These are phyloP conservation scores for Caenorhabditis brenneri DNA, from an alignment of 1,140 invertebrate genomes.

Conservation along the genomic window DNA sequence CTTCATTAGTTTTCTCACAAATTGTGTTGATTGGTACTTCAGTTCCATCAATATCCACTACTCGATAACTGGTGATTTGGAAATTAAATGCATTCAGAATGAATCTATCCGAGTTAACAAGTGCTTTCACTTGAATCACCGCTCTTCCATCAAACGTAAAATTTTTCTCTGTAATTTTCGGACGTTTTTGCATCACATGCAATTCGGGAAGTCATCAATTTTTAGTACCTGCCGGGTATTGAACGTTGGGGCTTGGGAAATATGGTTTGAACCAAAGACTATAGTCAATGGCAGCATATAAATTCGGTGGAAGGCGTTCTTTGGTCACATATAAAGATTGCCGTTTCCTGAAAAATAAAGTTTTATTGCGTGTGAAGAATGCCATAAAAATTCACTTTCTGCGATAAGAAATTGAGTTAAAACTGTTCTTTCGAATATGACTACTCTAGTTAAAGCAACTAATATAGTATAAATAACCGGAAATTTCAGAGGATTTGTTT, in stretches of 20 bases:
- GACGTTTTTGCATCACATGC: not conserved
- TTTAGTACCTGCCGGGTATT: constrained; percentile 21
- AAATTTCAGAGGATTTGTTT: no score
- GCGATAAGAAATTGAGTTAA: no score
- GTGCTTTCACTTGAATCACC: constrained; percentile 1
- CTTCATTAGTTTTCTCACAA: not conserved
- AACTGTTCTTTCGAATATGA: no score
- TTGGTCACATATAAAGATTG: constrained; percentile 1
- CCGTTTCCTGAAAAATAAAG: not conserved
- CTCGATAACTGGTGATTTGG: constrained; percentile 4
- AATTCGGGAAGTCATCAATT: not conserved
- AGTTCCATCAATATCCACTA: not conserved
- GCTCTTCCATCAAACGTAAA: constrained; percentile 11
- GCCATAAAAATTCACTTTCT: no score
- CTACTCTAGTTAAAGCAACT: no score
- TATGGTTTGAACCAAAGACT: constrained; percentile 13
- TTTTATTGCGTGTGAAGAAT: not conserved
- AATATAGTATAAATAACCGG: no score
- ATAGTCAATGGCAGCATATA: constrained; percentile 35
- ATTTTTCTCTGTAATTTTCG: constrained; percentile 5
- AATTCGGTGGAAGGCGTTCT: constrained; percentile 1
- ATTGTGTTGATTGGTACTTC: constrained; percentile 9
- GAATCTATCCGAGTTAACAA: constrained; percentile 2
- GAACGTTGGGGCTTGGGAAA: not conserved
- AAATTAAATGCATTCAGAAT: not conserved